A percentile compares a stretch with the other conserved stretches of the same genome.
Evolutionary conservation across 1,140 invertebrate species (phyloP).

Genomic region (Diorhabda sublineata): DNA sequence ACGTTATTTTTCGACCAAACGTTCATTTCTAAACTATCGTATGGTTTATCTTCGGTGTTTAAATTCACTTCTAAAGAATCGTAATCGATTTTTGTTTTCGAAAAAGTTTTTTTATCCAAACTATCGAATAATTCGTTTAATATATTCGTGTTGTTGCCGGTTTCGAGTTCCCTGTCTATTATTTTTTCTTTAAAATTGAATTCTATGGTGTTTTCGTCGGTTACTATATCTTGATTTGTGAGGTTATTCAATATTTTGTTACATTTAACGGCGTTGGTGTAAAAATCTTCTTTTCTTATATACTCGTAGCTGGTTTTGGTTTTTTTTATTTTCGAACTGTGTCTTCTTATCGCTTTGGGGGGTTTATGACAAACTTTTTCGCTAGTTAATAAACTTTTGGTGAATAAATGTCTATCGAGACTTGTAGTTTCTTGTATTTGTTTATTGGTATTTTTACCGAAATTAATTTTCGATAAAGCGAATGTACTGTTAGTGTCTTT

Average conservation of each 20-base stretch:
- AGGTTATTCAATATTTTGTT: slow-evolving; percentile 41
- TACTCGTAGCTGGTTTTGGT: slow-evolving; percentile 46
- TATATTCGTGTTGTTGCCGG: slow-evolving; percentile 31
- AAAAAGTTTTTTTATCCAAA: slow-evolving; percentile 37
- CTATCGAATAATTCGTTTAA: slow-evolving; percentile 43
- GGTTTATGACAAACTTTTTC: slow-evolving; percentile 55
- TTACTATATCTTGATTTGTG: slow-evolving; percentile 43
- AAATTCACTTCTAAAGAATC: slow-evolving; percentile 41
- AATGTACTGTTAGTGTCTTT: slow-evolving; percentile 37
- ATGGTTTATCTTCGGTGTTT: slow-evolving; percentile 35
- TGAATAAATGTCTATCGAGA: slow-evolving; percentile 52
- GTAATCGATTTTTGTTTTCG: slow-evolving; percentile 35
- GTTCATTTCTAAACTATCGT: slow-evolving; percentile 38
- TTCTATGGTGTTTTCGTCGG: slow-evolving; percentile 41
- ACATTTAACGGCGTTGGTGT: slow-evolving; percentile 25
- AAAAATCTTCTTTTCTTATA: slow-evolving; percentile 49
- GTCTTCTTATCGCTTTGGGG: slow-evolving; percentile 48
- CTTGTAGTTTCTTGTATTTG: slow-evolving; percentile 49
- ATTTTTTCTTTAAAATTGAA: slow-evolving; percentile 45
- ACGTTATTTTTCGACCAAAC: slow-evolving; percentile 28
- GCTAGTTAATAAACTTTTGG: slow-evolving; percentile 37
- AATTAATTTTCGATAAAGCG: slow-evolving; percentile 48
- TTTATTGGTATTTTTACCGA: slow-evolving; percentile 50
- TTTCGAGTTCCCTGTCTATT: slow-evolving; percentile 41
- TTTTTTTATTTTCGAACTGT: slow-evolving; percentile 44